Percentiles rank a stretch among this genome's conserved stretches.
These are phyloP conservation scores for Pocillopora verrucosa DNA, from an alignment of 64 coral and sea anemone genomes.

Conservation along the genomic window DNA sequence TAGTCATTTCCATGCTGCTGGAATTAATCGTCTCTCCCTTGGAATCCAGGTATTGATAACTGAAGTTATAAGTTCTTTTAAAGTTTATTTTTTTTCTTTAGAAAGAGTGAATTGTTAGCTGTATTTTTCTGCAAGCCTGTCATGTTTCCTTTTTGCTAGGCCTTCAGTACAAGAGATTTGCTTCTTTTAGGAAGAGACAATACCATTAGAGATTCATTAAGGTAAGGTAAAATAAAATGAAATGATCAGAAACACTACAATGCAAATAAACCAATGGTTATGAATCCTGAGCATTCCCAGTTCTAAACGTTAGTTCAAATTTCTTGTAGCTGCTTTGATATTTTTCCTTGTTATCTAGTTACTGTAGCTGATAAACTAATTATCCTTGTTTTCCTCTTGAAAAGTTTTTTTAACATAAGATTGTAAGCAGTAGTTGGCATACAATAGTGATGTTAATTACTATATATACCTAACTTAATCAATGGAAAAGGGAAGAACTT, in stretches of 20 bases:
- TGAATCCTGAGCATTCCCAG: too few relatives aligned
- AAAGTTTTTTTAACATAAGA: too few relatives aligned
- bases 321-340: too few relatives aligned
- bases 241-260: background rate
- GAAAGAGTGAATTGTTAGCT: background rate
- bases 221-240: slow-evolving; percentile 24
- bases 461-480: too few relatives aligned
- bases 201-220: slow-evolving; percentile 61
- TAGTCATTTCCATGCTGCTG: slow-evolving; percentile 70
- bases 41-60: slow-evolving; percentile 64
- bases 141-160: background rate
- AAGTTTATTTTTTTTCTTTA: background rate
- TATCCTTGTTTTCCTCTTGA: too few relatives aligned
- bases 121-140: background rate
- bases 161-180: slow-evolving; percentile 53
- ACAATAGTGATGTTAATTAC: too few relatives aligned
- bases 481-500: too few relatives aligned
- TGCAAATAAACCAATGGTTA: too few relatives aligned
- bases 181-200: slow-evolving; percentile 57
- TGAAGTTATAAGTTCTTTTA: background rate
- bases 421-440: too few relatives aligned
- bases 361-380: too few relatives aligned
- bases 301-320: too few relatives aligned
- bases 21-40: slow-evolving; percentile 81
- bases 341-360: too few relatives aligned